phyloP scores from a whole-genome alignment of 2,113 vertebrate genomes.

The Helogale parvula region DNA sequence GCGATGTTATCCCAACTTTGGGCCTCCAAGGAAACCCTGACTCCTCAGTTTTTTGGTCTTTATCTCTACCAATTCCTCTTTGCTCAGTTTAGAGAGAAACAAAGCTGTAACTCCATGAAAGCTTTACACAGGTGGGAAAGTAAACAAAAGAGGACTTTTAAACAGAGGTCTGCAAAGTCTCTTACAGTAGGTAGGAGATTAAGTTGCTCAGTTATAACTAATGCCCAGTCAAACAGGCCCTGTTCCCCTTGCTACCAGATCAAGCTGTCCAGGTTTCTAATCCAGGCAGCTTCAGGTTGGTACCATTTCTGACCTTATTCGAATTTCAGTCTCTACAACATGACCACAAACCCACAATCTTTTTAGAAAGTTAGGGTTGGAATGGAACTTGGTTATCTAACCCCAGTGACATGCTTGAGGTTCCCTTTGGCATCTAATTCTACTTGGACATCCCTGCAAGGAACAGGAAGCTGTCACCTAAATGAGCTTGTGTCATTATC shows the following conservation, averaged over 20 bases:
- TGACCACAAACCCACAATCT: not conserved
- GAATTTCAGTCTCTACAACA: not conserved
- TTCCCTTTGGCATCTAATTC: not conserved
- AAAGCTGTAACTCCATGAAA: not conserved
- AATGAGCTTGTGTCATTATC: not conserved
- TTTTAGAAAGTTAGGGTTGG: not conserved
- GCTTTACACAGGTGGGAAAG: slow-evolving; percentile 18
- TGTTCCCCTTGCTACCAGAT: not conserved
- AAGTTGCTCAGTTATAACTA: not conserved
- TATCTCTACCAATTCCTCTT: not conserved
- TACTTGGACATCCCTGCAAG: not conserved
- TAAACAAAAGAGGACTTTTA: slow-evolving; percentile 22
- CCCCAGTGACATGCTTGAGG: not conserved
- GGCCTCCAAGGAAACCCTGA: not conserved
- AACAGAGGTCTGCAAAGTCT: slow-evolving; percentile 17
- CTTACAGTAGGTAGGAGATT: not conserved
- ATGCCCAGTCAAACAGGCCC: not conserved
- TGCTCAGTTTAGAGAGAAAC: not conserved
- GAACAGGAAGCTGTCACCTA: not conserved
- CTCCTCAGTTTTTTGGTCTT: not conserved
- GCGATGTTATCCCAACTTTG: not conserved
- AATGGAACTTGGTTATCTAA: not conserved
- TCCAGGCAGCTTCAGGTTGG: not conserved
- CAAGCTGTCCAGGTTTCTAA: not conserved
- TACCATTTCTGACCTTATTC: not conserved